Base-by-base conservation (phyloP, 2,797 vertebrate species). In the Myotis planiceps region DNA sequence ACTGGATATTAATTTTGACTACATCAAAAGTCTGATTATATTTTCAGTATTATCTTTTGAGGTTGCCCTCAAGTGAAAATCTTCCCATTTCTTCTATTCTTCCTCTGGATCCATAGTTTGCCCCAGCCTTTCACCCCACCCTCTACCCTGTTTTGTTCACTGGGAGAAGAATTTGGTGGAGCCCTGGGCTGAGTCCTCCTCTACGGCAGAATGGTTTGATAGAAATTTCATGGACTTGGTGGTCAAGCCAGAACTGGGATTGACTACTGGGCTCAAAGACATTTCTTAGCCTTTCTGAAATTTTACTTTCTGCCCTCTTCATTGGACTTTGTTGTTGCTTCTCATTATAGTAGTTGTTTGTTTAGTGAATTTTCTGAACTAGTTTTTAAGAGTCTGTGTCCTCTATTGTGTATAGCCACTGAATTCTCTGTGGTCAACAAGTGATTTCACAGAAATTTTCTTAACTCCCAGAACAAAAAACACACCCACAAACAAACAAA, bases 271-370 rank as follows among this genome's bases (percentile, higher is more conserved):
- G 27, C 18, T 47, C 15, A 65, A 47, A 32, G 18, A 66, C 29
- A 42, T 84, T 65, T 79, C 78, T 88, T 76, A 81, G 51, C 12
- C 32, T 84, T 25, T 68, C 68, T 60, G 72, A 80, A 18, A 45
- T 80, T 74, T 84, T 2, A 18, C 66, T 47, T 93, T 60, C 55
- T 87, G 47, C 12, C 60, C 29, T 7, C 55, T 32, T 9, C 58
- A 49, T 55, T 42, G 4, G 13, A 10, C 53, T 55, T 74, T 29
- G 3, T 82, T 92, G 25, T 13, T 65, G 13, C 8, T 76, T 5
- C 23, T 45, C 80, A 55, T 21, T 6, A 16, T 4, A 69, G 18
- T 29, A 34, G 60, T 15, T 51, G 2, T 27, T 45, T 32, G 60
- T 63, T 63, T n/a, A 25, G 6, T 45, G 6, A 42, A 29, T 80